Conservation (phyloP, 2,113 vertebrate genomes). For the Penelope pileata region DNA sequence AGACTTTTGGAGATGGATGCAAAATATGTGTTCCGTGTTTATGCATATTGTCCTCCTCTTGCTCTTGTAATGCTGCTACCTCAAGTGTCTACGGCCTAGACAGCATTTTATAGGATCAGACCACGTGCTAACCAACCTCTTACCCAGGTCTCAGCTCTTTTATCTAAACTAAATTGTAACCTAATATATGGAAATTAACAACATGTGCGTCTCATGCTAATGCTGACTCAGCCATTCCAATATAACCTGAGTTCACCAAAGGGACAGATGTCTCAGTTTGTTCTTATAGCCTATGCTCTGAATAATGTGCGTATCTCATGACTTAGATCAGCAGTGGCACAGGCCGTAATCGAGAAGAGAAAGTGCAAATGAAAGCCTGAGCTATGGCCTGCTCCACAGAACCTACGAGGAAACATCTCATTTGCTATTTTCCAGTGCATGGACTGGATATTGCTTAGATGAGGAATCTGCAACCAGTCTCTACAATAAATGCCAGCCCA, state of each 20-base stretch:
- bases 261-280: neutral
- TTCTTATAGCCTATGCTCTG: neutral
- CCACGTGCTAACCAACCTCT: neutral
- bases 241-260: neutral
- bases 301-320: neutral
- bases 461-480: neutral
- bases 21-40: neutral
- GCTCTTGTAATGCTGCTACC: neutral
- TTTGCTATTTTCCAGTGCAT: rapidly evolving
- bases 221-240: neutral
- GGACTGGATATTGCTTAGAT: neutral
- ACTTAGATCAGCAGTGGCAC: neutral
- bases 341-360: neutral
- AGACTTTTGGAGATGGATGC: neutral
- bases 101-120: too few species aligned
- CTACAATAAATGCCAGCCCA: neutral
- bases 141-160: neutral
- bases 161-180: neutral
- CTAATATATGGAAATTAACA: neutral
- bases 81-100: neutral
- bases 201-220: neutral
- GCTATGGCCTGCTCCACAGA: neutral
- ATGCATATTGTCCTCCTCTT: neutral
- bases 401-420: neutral
- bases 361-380: neutral